Evolutionary conservation across 1,140 invertebrate species (phyloP).

Genomic region (Habropoda laboriosa): DNA sequence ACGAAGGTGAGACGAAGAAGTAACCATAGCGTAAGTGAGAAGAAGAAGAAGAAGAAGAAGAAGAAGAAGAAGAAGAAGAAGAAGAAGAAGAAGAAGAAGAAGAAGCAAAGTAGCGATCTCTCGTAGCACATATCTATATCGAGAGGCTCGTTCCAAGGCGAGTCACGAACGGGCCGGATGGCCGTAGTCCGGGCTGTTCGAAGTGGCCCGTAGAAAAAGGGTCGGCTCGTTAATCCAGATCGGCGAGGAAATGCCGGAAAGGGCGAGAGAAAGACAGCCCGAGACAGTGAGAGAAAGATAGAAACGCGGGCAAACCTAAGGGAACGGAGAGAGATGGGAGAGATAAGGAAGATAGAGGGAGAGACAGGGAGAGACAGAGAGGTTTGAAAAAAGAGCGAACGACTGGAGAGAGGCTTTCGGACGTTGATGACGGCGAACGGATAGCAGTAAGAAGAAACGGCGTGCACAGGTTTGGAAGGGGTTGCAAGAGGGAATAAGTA

Average conservation of each 20-base stretch:
- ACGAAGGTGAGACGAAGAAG: too few species aligned
- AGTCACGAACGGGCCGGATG: conserved; percentile 64
- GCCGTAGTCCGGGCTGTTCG: conserved; percentile 34
- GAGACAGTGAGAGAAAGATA: not conserved
- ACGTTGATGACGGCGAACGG: conserved; percentile 19
- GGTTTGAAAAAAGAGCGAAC: not conserved
- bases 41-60: not conserved
- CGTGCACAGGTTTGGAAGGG: not conserved
- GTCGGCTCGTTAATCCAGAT: conserved; percentile 68
- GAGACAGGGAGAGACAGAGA: not conserved
- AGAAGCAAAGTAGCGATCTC: conserved; percentile 21
- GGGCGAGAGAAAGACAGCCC: not conserved
- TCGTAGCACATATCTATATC: conserved; percentile 38
- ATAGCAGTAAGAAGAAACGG: not conserved
- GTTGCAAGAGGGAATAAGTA: not conserved
- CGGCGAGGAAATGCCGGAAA: conserved; percentile 52
- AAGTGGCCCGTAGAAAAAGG: conserved; percentile 57
- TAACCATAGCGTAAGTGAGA: too few species aligned
- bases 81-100: not conserved
- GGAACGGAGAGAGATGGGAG: conserved; percentile 11
- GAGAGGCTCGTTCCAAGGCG: conserved; percentile 48
- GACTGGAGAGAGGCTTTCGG: conserved; percentile 7
- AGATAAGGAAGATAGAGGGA: too few species aligned
- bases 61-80: not conserved
- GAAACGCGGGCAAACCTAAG: not conserved